Conservation (phyloP, 2,113 vertebrate species). For the Protomyctophum bolini region DNA sequence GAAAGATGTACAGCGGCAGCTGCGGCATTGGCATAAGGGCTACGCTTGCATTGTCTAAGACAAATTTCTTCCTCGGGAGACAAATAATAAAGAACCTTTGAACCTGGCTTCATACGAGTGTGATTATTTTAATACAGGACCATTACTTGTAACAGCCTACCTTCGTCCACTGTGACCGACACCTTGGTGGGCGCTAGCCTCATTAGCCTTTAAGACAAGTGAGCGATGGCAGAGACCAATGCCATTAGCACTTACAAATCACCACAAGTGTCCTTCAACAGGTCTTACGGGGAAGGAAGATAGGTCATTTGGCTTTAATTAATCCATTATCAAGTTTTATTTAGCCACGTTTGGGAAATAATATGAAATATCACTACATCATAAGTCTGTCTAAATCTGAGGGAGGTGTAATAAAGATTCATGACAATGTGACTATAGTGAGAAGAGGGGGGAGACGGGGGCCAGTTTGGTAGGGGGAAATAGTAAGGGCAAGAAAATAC, state of each 20-base stretch:
- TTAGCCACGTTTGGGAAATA: conserved; percentile 11
- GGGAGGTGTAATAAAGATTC: conserved; percentile 24
- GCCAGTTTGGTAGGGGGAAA: not conserved
- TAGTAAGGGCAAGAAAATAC: not conserved
- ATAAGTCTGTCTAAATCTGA: conserved; percentile 12
- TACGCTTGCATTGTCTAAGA: too few species aligned
- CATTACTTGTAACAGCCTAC: too few species aligned
- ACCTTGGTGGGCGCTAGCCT: conserved; percentile 18
- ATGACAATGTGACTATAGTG: not conserved
- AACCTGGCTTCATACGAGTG: too few species aligned
- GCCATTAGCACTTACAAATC: conserved; percentile 36
- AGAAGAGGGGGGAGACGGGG: not conserved
- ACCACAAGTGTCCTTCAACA: conserved; percentile 24
- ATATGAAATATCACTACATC: not conserved
- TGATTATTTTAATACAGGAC: too few species aligned
- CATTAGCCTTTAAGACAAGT: conserved; percentile 50
- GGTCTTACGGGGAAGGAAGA: conserved; percentile 36
- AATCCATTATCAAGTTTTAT: conserved; percentile 35
- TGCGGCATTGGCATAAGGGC: too few species aligned
- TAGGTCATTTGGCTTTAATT: conserved; percentile 23
- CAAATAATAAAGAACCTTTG: too few species aligned
- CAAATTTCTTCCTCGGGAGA: too few species aligned
- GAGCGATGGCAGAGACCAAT: conserved; percentile 43
- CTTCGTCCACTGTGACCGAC: not conserved
- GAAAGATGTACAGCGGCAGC: too few species aligned